These are phyloP conservation scores for Eupelmus urozonus DNA, from an alignment of 2,888 invertebrate genomes.

Conservation along the genomic window DNA sequence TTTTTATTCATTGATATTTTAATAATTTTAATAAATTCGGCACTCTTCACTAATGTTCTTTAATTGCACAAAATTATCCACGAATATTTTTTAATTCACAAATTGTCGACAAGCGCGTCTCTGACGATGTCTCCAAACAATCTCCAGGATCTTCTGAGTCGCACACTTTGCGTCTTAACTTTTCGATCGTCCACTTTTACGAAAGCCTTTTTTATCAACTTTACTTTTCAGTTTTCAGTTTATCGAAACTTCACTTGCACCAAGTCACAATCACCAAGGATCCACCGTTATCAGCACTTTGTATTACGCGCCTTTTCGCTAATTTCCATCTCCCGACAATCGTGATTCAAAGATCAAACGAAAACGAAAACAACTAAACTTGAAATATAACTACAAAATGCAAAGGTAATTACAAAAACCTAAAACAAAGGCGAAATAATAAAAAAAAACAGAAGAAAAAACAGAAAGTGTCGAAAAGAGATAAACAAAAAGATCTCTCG, in stretches of 20 bases:
- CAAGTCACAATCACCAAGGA: slow-evolving; percentile 43
- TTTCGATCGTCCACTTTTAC: slow-evolving; percentile 22
- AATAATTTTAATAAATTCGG: neutral
- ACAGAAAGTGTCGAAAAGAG: neutral
- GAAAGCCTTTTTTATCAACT: neutral
- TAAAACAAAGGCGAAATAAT: neutral
- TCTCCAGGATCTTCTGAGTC: slow-evolving; percentile 26
- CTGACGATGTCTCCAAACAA: neutral
- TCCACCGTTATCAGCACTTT: slow-evolving; percentile 32
- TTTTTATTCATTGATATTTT: neutral
- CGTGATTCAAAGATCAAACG: neutral
- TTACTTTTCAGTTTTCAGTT: neutral
- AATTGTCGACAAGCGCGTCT: too few species aligned
- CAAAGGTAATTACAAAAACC: too few species aligned
- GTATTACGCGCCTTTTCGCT: neutral
- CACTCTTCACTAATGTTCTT: slow-evolving; percentile 44
- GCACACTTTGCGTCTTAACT: slow-evolving; percentile 9
- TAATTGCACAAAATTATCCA: slow-evolving; percentile 14
- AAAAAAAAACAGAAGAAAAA: slow-evolving; percentile 3
- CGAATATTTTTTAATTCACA: neutral
- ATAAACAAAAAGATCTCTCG: slow-evolving; percentile 14
- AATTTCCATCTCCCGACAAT: neutral
- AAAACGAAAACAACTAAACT: slow-evolving; percentile 1
- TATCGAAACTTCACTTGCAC: slow-evolving; percentile 49
- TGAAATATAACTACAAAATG: too few species aligned